phyloP scores from a whole-genome alignment of 2,113 vertebrate species.

The Poeciliopsis turrubarensis region DNA sequence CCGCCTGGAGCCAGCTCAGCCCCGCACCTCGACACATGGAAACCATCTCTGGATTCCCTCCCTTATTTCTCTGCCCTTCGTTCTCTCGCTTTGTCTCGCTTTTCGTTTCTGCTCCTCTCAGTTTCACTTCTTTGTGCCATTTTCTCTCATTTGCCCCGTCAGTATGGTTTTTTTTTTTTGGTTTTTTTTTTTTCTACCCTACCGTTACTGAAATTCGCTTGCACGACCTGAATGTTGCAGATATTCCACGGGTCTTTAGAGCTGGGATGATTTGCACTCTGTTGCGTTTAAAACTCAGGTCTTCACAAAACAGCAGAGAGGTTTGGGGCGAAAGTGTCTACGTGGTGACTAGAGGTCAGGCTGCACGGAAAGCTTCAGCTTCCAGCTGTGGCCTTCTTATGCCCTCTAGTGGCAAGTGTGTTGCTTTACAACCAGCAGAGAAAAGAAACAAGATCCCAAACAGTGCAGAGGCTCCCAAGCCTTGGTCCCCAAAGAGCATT shows the following conservation, averaged over 20 bases:
- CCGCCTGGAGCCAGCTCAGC: conserved; percentile 74
- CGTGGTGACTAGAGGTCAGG: neutral
- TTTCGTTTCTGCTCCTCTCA: conserved; percentile 32
- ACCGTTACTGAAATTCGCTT: neutral
- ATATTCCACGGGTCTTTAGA: neutral
- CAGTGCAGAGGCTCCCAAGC: neutral
- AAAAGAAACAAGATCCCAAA: conserved; percentile 25
- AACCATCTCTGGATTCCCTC: conserved; percentile 76
- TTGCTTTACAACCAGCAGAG: conserved; percentile 21
- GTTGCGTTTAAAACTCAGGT: neutral
- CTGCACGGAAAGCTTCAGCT: neutral
- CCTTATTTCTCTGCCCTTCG: conserved; percentile 54
- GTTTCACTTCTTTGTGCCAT: neutral
- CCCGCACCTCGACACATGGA: conserved; percentile 79
- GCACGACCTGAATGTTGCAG: neutral
- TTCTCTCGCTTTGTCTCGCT: conserved; percentile 50
- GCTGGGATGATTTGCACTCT: neutral
- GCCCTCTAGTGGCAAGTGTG: conserved; percentile 74
- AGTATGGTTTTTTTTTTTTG: neutral
- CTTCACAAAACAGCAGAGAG: conserved; percentile 17
- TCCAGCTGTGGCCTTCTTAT: conserved; percentile 42
- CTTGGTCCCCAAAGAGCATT: too few species aligned
- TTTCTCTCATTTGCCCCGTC: neutral
- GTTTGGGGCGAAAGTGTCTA: conserved; percentile 22
- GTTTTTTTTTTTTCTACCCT: neutral